phyloP scores from a whole-genome alignment of 30 jellyfish, hydroid and myxozoan genomes.

The Thelohanellus kitauei region DNA sequence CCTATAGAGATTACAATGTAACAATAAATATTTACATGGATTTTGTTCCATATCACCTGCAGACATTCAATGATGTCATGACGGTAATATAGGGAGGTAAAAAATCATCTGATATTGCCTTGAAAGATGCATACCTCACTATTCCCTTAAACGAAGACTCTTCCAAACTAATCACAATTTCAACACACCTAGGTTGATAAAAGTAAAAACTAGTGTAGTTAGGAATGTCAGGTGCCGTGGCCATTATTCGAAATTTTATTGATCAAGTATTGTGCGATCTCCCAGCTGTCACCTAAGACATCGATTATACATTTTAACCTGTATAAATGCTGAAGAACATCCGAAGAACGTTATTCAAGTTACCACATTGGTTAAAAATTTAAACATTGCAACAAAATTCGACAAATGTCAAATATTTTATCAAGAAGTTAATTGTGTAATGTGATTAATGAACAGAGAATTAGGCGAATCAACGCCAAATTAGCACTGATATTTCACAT shows the following conservation, averaged over 20 bases:
- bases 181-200: conserved; percentile 9
- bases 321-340: conserved; percentile 6
- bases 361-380: conserved; percentile 1
- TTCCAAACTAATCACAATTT: conserved; percentile 9
- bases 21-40: too few relatives aligned
- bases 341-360: conserved; percentile 1
- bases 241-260: conserved; percentile 6
- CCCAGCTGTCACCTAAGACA: conserved; percentile 1
- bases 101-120: too few relatives aligned
- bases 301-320: conserved; percentile 13
- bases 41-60: too few relatives aligned
- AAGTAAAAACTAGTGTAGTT: conserved; percentile 13
- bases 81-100: too few relatives aligned
- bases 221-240: conserved; percentile 26
- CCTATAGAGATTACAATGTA: too few relatives aligned
- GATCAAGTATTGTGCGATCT: conserved; percentile 10
- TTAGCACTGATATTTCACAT: conserved; percentile 5
- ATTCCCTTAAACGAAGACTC: conserved; percentile 7
- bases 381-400: neutral
- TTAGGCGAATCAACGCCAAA: conserved; percentile 3
- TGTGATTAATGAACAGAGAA: conserved; percentile 4
- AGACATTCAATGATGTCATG: too few relatives aligned
- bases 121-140: conserved; percentile 11
- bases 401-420: conserved; percentile 7
- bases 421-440: conserved; percentile 7